Evolutionary conservation across 30 jellyfish, hydroid and myxozoan species (phyloP).

Genomic region (Hydractinia echinata): DNA sequence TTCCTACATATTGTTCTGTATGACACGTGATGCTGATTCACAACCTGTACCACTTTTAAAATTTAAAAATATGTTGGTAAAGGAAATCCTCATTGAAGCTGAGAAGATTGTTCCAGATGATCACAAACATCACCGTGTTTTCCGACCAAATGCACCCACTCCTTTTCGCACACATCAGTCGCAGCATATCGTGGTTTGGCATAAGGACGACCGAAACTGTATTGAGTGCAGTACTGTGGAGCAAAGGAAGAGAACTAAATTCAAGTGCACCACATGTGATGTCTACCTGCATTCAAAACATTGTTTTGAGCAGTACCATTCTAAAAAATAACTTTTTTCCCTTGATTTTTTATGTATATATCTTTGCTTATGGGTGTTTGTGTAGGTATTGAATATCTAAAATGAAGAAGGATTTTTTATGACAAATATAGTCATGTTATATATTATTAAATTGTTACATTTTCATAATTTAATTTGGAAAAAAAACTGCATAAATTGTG

Average conservation of each 20-base stretch:
- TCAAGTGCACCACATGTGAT: slow-evolving; percentile 6
- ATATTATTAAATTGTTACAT: too few species aligned
- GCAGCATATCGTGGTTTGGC: not conserved
- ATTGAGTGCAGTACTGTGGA: slow-evolving; percentile 22
- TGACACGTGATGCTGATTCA: slow-evolving; percentile 11
- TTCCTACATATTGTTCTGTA: slow-evolving; percentile 7
- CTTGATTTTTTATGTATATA: too few species aligned
- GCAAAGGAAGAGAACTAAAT: slow-evolving; percentile 7
- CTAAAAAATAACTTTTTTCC: too few species aligned
- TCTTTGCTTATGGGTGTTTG: too few species aligned
- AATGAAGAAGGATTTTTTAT: too few species aligned
- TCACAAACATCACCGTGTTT: not conserved
- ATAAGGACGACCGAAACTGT: slow-evolving; percentile 16
- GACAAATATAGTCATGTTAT: too few species aligned
- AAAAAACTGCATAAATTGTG: too few species aligned
- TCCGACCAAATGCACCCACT: not conserved
- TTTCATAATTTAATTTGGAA: too few species aligned
- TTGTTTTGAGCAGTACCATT: too few species aligned
- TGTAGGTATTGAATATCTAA: too few species aligned
- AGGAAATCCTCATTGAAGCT: not conserved
- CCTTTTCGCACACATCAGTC: not conserved
- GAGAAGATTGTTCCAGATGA: not conserved
- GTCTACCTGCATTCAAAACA: slow-evolving; percentile 12
- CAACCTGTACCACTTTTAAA: not conserved
- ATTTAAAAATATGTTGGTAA: not conserved